Percentiles rank a stretch among this genome's conserved stretches.
phyloP scores from a whole-genome alignment of 2,797 vertebrate genomes.

The Epinephelus awoara region DNA sequence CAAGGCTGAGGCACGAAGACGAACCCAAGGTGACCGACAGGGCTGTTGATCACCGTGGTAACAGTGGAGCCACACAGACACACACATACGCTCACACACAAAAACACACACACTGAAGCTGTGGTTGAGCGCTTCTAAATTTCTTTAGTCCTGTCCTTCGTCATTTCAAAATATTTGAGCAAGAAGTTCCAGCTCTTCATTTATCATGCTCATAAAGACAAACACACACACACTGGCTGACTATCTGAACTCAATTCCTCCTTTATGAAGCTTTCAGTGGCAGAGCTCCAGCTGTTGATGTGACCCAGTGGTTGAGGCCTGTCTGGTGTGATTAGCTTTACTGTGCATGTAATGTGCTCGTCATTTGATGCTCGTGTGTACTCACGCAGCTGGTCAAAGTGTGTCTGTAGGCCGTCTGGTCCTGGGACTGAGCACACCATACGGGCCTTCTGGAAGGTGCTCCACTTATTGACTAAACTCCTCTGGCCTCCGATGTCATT shows the following conservation, averaged over 20 bases:
- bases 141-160: slow-evolving; percentile 21
- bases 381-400: slow-evolving; percentile 90
- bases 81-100: slow-evolving; percentile 27
- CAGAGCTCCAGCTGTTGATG: slow-evolving; percentile 43
- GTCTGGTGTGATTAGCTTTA: slow-evolving; percentile 44
- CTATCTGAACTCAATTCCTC: slow-evolving; percentile 17
- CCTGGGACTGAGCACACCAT: slow-evolving; percentile 86
- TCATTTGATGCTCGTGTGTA: slow-evolving; percentile 53
- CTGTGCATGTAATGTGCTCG: slow-evolving; percentile 37
- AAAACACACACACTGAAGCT: slow-evolving; percentile 32
- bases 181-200: not conserved
- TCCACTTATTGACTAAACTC: slow-evolving; percentile 90
- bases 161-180: slow-evolving; percentile 26
- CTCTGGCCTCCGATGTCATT: slow-evolving; percentile 90
- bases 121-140: slow-evolving; percentile 21
- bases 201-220: slow-evolving; percentile 23
- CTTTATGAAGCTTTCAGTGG: slow-evolving; percentile 34
- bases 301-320: slow-evolving; percentile 18
- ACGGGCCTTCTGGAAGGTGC: slow-evolving; percentile 88
- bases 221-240: slow-evolving; percentile 12
- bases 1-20: slow-evolving; percentile 67
- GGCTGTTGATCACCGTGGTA: slow-evolving; percentile 77
- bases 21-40: slow-evolving; percentile 70
- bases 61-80: slow-evolving; percentile 57
- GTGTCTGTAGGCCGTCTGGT: slow-evolving; percentile 84